Conservation (phyloP, 2,113 vertebrate species). For the Setophaga kirtlandii region DNA sequence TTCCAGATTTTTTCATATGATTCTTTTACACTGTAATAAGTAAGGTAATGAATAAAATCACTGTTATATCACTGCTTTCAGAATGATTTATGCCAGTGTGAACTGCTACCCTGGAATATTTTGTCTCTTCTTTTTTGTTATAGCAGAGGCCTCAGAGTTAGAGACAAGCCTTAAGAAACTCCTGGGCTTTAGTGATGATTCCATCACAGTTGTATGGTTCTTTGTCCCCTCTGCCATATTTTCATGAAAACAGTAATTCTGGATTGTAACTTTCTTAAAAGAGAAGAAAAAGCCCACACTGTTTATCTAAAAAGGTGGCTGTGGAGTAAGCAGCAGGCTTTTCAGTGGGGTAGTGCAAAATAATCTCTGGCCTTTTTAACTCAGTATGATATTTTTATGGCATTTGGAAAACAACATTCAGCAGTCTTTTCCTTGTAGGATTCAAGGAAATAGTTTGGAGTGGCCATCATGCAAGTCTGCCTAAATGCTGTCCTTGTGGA, state of each 20-base stretch:
- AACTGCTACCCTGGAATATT: neutral
- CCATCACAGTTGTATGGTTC: neutral
- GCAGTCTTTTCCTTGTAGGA: neutral
- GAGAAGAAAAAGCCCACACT: neutral
- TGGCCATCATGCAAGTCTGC: neutral
- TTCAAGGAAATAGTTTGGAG: neutral
- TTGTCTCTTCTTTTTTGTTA: neutral
- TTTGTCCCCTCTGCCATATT: neutral
- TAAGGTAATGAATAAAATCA: slow-evolving; percentile 40
- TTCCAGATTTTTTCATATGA: neutral
- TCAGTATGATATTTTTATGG: neutral
- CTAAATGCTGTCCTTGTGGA: neutral
- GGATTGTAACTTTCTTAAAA: neutral
- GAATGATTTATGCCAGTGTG: neutral
- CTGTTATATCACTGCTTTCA: neutral
- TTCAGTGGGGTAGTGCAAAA: neutral
- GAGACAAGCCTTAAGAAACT: neutral
- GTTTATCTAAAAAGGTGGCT: neutral
- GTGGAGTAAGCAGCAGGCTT: neutral
- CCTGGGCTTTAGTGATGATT: neutral
- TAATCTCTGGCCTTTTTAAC: neutral
- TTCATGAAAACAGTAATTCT: neutral
- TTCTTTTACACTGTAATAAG: slow-evolving; percentile 15
- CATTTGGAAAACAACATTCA: neutral
- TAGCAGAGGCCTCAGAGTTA: neutral